Percentiles rank a stretch among this genome's conserved stretches.
phyloP scores from a whole-genome alignment of 2,888 invertebrate genomes.

The Argyresthia albistria region DNA sequence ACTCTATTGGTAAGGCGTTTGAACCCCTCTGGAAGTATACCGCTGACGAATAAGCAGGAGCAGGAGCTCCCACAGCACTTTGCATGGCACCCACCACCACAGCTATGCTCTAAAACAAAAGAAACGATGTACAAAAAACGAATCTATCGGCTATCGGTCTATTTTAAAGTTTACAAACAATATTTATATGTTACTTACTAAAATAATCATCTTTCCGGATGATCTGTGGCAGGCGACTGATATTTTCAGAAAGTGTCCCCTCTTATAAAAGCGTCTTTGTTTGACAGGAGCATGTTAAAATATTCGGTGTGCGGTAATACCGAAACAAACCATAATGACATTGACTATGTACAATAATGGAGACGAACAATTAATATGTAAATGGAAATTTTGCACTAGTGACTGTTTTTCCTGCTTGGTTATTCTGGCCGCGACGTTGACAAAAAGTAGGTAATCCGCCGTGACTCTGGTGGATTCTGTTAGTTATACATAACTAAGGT shows the following conservation, averaged over 20 bases:
- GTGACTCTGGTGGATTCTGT: conserved; percentile 43
- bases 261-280: conserved; percentile 59
- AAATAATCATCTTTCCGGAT: conserved; percentile 56
- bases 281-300: conserved; percentile 31
- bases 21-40: conserved; percentile 42
- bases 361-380: conserved; percentile 59
- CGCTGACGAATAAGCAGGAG: conserved; percentile 24
- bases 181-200: conserved; percentile 34
- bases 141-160: too few relatives aligned
- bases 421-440: conserved; percentile 51
- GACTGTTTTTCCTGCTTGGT: conserved; percentile 29
- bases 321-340: conserved; percentile 69
- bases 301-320: conserved; percentile 60
- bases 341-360: conserved; percentile 56
- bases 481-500: conserved; percentile 33
- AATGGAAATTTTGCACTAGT: conserved; percentile 55
- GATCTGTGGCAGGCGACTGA: conserved; percentile 55
- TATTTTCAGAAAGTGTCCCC: conserved; percentile 43
- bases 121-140: neutral
- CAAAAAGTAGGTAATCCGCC: conserved; percentile 40
- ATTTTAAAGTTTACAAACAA: too few relatives aligned
- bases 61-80: neutral
- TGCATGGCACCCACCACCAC: neutral
- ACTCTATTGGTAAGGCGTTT: conserved; percentile 25
- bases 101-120: conserved; percentile 22